A percentile compares a stretch with the other conserved stretches of the same genome.
Evolutionary conservation across 2,113 vertebrate genomes (phyloP).

Genomic region (Thunnus thynnus): DNA sequence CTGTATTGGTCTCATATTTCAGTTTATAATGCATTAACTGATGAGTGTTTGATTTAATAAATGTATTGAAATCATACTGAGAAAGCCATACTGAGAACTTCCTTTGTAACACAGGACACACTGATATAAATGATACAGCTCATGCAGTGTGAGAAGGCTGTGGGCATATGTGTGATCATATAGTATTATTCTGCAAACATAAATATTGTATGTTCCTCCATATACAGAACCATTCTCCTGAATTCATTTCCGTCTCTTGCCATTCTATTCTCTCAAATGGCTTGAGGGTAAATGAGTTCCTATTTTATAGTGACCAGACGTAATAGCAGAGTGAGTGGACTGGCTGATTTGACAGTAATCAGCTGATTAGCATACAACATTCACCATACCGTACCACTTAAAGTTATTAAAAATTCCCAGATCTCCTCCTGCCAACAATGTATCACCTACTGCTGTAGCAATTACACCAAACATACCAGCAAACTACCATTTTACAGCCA

Average conservation of each 20-base stretch:
- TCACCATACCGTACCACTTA: constrained; percentile 35
- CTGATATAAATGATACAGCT: background rate
- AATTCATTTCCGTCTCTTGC: constrained; percentile 38
- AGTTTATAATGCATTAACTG: too few relatives aligned
- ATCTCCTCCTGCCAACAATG: constrained; percentile 46
- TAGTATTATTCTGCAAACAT: constrained; percentile 10
- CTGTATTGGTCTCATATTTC: background rate
- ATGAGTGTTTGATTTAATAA: background rate
- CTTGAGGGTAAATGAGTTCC: constrained; percentile 36
- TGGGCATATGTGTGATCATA: constrained; percentile 17
- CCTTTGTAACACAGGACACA: background rate
- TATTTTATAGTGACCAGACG: constrained; percentile 15
- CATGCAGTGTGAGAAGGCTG: background rate
- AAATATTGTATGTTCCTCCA: constrained; percentile 33
- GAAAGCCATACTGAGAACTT: background rate
- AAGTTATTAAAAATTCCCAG: constrained; percentile 54
- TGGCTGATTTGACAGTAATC: constrained; percentile 51
- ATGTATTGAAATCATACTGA: background rate
- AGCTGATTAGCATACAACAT: constrained; percentile 48
- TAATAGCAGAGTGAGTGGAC: constrained; percentile 38
- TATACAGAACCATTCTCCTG: constrained; percentile 11
- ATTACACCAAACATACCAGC: constrained; percentile 47
- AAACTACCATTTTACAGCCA: constrained; percentile 49
- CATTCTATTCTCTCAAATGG: constrained; percentile 12
- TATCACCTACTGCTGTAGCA: constrained; percentile 38